These are phyloP conservation scores for Plectrocnemia conspersa DNA, from an alignment of 1,140 invertebrate species.

Conservation along the genomic window DNA sequence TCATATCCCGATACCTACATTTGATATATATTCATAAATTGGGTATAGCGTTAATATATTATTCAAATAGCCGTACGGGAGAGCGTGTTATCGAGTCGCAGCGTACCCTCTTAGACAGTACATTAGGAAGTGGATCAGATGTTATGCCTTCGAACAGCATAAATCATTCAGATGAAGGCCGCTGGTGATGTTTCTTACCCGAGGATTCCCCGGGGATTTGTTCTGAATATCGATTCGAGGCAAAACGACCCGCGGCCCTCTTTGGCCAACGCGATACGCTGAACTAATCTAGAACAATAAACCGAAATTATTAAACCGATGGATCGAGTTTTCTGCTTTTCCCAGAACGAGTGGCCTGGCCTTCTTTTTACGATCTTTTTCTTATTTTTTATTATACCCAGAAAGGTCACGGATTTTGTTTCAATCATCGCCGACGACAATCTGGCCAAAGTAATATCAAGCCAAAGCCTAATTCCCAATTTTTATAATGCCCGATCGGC, in stretches of 20 bases:
- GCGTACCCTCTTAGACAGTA: background rate
- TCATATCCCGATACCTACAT: no score
- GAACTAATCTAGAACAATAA: slow-evolving; percentile 3
- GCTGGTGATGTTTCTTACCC: slow-evolving; percentile 6
- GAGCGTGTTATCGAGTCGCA: background rate
- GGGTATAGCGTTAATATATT: background rate
- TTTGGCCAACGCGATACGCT: background rate
- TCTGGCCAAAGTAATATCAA: no score
- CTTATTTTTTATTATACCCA: no score
- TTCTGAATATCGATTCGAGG: slow-evolving; percentile 3
- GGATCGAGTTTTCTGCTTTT: no score
- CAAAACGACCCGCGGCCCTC: background rate
- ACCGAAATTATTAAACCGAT: no score
- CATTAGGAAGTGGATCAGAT: slow-evolving; percentile 7
- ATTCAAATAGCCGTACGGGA: background rate
- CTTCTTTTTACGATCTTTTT: no score
- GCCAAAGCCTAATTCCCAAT: no score
- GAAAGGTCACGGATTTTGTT: no score
- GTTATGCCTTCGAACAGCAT: slow-evolving; percentile 5
- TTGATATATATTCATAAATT: background rate
- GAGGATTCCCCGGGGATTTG: background rate
- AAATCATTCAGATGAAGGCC: slow-evolving; percentile 8
- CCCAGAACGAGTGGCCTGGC: no score
- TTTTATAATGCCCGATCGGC: no score
- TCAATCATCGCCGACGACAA: no score